Percentiles rank a stretch among this genome's conserved stretches.
Conservation (phyloP, 2,888 invertebrate genomes). For the Limenitis camilla region DNA sequence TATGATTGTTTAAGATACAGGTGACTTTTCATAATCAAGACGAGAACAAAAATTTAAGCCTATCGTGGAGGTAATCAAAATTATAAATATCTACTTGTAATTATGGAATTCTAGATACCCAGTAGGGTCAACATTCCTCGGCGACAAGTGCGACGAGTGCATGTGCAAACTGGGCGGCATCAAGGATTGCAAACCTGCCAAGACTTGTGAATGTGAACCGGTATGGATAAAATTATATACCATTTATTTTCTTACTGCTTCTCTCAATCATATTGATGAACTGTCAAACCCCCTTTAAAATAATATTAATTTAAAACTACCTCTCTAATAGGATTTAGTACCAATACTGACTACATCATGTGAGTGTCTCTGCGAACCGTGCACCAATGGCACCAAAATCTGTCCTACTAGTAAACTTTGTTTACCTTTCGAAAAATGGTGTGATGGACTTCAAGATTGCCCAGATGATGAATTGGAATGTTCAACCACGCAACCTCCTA, state of each 20-base stretch:
- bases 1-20: too few species aligned
- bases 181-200: conserved; percentile 80
- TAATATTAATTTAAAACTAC: neutral
- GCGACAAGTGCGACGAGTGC: conserved; percentile 84
- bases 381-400: conserved; percentile 76
- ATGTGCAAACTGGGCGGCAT: conserved; percentile 84
- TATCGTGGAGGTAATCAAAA: too few species aligned
- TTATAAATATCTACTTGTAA: too few species aligned
- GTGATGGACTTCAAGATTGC: conserved; percentile 87
- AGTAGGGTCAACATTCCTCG: conserved; percentile 81
- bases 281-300: neutral
- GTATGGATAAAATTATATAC: conserved; percentile 32
- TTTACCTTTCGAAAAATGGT: conserved; percentile 81
- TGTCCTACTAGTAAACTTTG: conserved; percentile 86
- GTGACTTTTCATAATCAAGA: too few species aligned
- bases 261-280: neutral
- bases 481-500: conserved; percentile 36
- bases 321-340: conserved; percentile 60
- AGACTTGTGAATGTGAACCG: conserved; percentile 77
- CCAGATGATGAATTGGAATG: conserved; percentile 87
- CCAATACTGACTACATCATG: conserved; percentile 77
- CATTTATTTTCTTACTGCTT: conserved; percentile 19
- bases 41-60: too few species aligned
- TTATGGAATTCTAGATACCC: conserved; percentile 70
- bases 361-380: conserved; percentile 82